Evolutionary conservation across 2,797 vertebrate genomes (phyloP), one percentile per base, ranked within the genome.

Genomic region (Brotogeris chrysoptera): DNA sequence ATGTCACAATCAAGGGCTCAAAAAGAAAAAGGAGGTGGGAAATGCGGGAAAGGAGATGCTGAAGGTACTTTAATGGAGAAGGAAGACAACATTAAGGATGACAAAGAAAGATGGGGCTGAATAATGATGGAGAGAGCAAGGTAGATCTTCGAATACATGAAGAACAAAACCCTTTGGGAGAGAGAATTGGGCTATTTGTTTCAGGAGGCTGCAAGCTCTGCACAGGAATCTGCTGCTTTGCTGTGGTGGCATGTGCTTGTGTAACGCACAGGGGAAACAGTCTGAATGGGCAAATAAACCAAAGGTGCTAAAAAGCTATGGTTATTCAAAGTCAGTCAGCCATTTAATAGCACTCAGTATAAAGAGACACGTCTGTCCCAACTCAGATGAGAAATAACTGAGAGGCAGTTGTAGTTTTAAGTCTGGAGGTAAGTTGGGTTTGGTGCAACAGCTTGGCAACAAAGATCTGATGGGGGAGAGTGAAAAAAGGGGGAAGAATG

Each of bases 231-330:
- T 72, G 15, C 68, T 90, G 74, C 71, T 89, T 46, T 19, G 46
- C 53, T 6, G 0, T 5, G 30, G 27, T 32, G 63, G 13, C 41
- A 57, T 43, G 7, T n/a, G 39, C 65, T 41, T 6, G 8, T 49
- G 59, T 14, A 55, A 32, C 28, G 64, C 14, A 0, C 20, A 25
- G 61, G 43, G 49, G 57, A 72, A 61, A n/a, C 1, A 0, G 14
- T 57, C 61, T 16, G 38, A 65, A 57, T 2, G 50, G 80, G 38
- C 80, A 63, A 84, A 61, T 92, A 81, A 90, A 93, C 72, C 69
- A 49, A 30, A 90, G 73, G 78, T 59, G 46, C 55, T 92, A 53
- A 88, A 90, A 84, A 63, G 32, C 73, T 39, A 2, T 2, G 4
- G 49, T 49, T 76, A 68, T 39, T 92, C 66, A 11, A 41, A 86